phyloP scores from a whole-genome alignment of 2,113 vertebrate species.

The Triplophysa rosa region DNA sequence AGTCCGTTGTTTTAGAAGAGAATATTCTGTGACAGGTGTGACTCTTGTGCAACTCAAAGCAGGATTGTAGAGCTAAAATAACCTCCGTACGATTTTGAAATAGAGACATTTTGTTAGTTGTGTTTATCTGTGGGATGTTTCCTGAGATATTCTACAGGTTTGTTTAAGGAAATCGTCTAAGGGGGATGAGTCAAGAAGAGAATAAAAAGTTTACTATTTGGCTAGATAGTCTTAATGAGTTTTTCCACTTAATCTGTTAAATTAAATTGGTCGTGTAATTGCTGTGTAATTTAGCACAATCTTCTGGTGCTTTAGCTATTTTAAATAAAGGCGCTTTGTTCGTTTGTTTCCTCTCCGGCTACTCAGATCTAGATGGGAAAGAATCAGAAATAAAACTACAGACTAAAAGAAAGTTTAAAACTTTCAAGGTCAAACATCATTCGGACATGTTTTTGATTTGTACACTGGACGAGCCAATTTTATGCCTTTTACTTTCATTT shows the following conservation, averaged over 20 bases:
- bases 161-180: background rate
- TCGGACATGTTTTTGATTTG: background rate
- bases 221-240: background rate
- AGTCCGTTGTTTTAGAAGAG: too few relatives aligned
- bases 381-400: background rate
- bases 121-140: background rate
- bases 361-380: background rate
- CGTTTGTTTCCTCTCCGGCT: background rate
- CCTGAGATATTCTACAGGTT: background rate
- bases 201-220: background rate
- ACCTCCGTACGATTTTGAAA: too few relatives aligned
- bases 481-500: background rate
- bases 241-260: background rate
- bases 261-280: background rate
- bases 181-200: background rate
- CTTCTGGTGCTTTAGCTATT: background rate
- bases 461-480: background rate
- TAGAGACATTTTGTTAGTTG: too few relatives aligned
- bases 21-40: too few relatives aligned
- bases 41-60: too few relatives aligned
- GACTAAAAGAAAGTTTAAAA: background rate
- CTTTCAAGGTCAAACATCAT: background rate
- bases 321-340: background rate
- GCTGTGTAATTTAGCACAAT: background rate
- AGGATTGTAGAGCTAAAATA: too few relatives aligned